A percentile compares a stretch with the other conserved stretches of the same genome.
Conservation (phyloP, 2,888 invertebrate species). For the Campoplex capitator region DNA sequence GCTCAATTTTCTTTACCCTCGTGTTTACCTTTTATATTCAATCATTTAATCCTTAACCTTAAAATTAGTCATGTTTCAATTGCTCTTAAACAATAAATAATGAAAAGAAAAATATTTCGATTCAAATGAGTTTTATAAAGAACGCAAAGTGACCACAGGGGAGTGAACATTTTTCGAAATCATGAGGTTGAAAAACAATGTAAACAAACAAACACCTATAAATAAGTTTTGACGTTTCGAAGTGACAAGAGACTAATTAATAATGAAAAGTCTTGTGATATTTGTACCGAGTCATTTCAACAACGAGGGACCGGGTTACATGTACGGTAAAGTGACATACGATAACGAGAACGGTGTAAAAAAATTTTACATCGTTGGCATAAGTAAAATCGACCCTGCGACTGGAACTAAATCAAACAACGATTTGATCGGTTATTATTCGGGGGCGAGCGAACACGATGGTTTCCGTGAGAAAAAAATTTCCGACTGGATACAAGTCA, state of each 20-base stretch:
- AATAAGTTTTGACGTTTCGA: neutral
- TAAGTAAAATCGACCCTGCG: slow-evolving; percentile 64
- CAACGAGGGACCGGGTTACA: slow-evolving; percentile 75
- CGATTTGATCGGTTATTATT: slow-evolving; percentile 79
- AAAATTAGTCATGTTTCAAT: neutral
- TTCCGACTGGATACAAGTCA: slow-evolving; percentile 79
- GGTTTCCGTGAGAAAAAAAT: slow-evolving; percentile 70
- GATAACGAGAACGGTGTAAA: slow-evolving; percentile 73
- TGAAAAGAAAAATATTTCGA: neutral
- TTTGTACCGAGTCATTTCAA: slow-evolving; percentile 78
- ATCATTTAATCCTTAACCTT: neutral
- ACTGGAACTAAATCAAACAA: slow-evolving; percentile 59
- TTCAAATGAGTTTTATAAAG: neutral
- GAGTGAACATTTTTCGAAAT: neutral
- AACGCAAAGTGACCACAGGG: neutral
- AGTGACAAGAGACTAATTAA: neutral
- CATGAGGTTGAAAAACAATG: neutral
- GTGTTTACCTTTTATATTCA: neutral
- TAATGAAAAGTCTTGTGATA: slow-evolving; percentile 78
- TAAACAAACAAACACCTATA: neutral
- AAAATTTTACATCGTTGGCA: slow-evolving; percentile 79
- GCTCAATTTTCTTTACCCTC: neutral
- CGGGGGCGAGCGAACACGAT: slow-evolving; percentile 62
- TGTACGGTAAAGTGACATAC: slow-evolving; percentile 77
- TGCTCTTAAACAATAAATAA: neutral